A percentile compares a stretch with the other conserved stretches of the same genome.
Conservation (phyloP, 2,797 vertebrate genomes). For the Ibycter americanus region DNA sequence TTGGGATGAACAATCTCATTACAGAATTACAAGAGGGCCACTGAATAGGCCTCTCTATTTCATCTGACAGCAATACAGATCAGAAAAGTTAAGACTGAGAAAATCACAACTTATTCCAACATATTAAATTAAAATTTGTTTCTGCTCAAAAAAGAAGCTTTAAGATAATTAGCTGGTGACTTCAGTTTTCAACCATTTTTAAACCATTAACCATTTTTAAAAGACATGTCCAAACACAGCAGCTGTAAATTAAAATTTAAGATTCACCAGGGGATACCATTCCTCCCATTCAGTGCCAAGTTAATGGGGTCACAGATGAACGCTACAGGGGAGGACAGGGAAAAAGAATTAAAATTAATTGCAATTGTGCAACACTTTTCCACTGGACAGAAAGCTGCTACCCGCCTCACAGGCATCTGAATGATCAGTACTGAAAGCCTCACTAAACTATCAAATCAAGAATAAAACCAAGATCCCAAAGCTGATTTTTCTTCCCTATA, state of each 20-base stretch:
- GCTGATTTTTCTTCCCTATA: background rate
- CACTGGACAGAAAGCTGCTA: background rate
- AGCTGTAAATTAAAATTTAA: background rate
- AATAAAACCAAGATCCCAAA: background rate
- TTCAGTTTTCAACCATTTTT: background rate
- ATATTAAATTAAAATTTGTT: background rate
- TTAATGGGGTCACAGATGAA: conserved; percentile 50
- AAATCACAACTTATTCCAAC: background rate
- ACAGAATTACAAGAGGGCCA: background rate
- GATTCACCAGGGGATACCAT: background rate
- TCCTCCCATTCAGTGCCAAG: background rate
- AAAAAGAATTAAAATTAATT: background rate
- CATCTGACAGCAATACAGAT: background rate
- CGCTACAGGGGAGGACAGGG: background rate
- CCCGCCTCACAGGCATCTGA: background rate
- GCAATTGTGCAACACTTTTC: background rate
- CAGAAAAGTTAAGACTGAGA: background rate
- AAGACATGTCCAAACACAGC: background rate
- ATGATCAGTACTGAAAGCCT: background rate
- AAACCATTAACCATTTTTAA: background rate
- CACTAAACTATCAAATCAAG: background rate
- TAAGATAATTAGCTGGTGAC: background rate
- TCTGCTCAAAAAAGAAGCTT: background rate
- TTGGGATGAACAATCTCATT: background rate
- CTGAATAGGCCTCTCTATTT: background rate